Base-by-base conservation (phyloP, 2,113 vertebrate genomes). In the Erythrolamprus reginae region DNA sequence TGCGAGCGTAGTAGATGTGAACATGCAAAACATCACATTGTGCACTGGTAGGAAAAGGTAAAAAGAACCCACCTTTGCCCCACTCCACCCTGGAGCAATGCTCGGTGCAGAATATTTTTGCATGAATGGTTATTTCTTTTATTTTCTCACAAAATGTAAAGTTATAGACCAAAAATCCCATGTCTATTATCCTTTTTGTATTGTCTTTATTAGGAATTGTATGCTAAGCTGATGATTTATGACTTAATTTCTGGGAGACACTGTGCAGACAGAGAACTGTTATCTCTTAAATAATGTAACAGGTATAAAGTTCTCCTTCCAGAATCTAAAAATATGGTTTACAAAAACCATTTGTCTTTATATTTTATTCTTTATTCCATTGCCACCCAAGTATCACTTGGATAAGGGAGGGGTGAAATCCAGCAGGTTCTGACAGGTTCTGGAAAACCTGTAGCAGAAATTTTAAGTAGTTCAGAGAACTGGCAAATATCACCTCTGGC, bases 151-250 rank as follows among this genome's bases (percentile, higher is more conserved):
- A 15, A 7, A 4, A 90, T 94, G 56, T 0, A 92, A 92, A 77
- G 77, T 0, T 0, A 88, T 61, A 0, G 0, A 87, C 88, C 90
- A 93, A 83, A 94, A 93, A 90, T 61, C n/a, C 42, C 33, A 51
- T 45, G 82, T 58, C 90, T 91, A 85, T 94, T 94, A 93, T 90
- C 82, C 61, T 93, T 95, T 95, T 94, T 92, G 48, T 92, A 93
- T 94, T 89, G 82, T 51, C 56, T 0, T 90, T 92, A 93, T 88
- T 88, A 90, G 89, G 88, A 95, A 94, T 23, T 28, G 28, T 90
- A 65, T 92, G 91, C 1, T 85, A 52, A 58, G 24, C 19, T 90
- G 51, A 70, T 86, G 86, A 86, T 53, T 94, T 88, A 52, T 53
- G 45, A 10, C 0, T 52, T 93, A 58, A 50, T 88, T 61, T 93